A percentile compares a stretch with the other conserved stretches of the same genome.
Conservation (phyloP, 2,888 invertebrate species). For the Parelbella ahira region DNA sequence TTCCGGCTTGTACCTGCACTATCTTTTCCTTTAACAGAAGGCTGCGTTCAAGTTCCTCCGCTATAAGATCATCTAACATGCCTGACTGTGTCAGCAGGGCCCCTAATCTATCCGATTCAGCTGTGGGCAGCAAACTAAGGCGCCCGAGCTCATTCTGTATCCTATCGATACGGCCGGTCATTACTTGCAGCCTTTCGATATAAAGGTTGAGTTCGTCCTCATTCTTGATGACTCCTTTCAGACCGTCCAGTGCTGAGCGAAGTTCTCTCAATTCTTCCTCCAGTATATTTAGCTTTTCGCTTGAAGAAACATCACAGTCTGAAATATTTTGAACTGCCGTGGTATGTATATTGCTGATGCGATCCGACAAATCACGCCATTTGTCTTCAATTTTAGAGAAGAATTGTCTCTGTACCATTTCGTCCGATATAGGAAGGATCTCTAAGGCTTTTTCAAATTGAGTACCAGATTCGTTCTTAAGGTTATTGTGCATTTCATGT, state of each 20-base stretch:
- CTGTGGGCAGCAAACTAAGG: constrained; percentile 85
- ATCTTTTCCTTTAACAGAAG: constrained; percentile 87
- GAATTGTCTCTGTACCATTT: constrained; percentile 89
- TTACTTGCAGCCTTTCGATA: constrained; percentile 89
- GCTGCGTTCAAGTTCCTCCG: constrained; percentile 89
- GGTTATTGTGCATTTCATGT: constrained; percentile 89
- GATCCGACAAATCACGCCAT: constrained; percentile 84
- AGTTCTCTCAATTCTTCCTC: constrained; percentile 89
- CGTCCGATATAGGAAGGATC: constrained; percentile 90
- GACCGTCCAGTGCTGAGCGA: constrained; percentile 83
- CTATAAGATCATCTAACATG: constrained; percentile 85
- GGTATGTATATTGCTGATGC: constrained; percentile 84
- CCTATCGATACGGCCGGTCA: constrained; percentile 86
- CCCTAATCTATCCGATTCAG: constrained; percentile 89
- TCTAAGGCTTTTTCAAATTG: constrained; percentile 89
- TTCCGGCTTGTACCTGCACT: constrained; percentile 85
- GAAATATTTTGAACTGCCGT: constrained; percentile 86
- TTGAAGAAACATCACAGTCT: constrained; percentile 86
- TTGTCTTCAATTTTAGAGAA: constrained; percentile 88
- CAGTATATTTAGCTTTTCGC: constrained; percentile 86
- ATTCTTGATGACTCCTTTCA: constrained; percentile 89
- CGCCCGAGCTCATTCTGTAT: constrained; percentile 90
- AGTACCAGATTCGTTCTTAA: constrained; percentile 85
- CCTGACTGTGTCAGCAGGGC: constrained; percentile 85
- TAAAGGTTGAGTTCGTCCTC: constrained; percentile 91